A percentile compares a stretch with the other conserved stretches of the same genome.
Conservation (phyloP, 2,888 invertebrate genomes). For the Ganaspis brasiliensis region DNA sequence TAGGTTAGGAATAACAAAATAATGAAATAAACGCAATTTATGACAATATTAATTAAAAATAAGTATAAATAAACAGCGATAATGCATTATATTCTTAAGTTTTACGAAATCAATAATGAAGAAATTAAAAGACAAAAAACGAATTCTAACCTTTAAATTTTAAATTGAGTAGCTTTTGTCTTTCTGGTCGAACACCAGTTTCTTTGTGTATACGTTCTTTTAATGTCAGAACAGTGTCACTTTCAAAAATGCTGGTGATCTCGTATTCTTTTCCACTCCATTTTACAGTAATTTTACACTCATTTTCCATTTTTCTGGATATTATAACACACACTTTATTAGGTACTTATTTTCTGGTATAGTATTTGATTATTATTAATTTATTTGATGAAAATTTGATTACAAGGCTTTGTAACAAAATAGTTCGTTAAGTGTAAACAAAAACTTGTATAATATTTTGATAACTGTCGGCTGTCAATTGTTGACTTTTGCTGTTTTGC, state of each 20-base stretch:
- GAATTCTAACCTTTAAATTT: conserved; percentile 90
- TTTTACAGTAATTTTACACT: conserved; percentile 88
- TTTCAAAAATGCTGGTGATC: conserved; percentile 87
- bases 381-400: not conserved
- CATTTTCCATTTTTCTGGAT: conserved; percentile 68
- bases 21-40: no score
- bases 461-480: not conserved
- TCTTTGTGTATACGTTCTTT: conserved; percentile 93
- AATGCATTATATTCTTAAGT: not conserved
- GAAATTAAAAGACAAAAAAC: not conserved
- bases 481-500: conserved; percentile 18
- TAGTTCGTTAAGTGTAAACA: not conserved
- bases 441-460: not conserved
- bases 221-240: conserved; percentile 90
- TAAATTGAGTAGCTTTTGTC: conserved; percentile 96
- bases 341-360: not conserved
- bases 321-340: not conserved
- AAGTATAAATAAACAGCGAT: no score
- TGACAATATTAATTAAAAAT: no score
- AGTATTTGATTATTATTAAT: not conserved
- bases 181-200: conserved; percentile 94
- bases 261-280: conserved; percentile 96
- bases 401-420: not conserved
- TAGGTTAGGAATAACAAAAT: no score
- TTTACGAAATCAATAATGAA: not conserved